Base-by-base conservation (phyloP, 2,888 invertebrate genomes). In the Andricus quercusramuli region DNA sequence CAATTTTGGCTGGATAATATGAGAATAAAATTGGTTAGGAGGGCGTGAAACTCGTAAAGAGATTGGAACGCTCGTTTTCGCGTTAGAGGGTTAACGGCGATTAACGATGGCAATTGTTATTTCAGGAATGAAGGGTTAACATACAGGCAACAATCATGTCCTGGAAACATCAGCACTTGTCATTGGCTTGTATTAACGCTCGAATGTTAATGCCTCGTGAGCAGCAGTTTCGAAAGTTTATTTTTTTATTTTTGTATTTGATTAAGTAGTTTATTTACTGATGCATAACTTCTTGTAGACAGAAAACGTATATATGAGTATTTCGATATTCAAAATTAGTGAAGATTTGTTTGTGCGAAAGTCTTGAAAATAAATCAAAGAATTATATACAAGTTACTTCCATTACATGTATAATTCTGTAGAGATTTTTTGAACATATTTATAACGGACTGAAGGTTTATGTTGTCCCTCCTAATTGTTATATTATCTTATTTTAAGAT, bases 71-170 rank as follows among this genome's bases (percentile, higher is more conserved):
- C 11, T 67, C 41, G 67, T 37, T 67, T 37, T 22, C n/a, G 5
- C 17, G 13, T 67, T 67, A 67, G 37, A 13, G 41, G 41, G n/a
- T 67, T 67, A 67, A 44, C 37, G 67, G 4, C 11, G 67, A 67
- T 67, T n/a, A 66, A 67, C 67, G 41, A 67, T 37, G n/a, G 67
- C 8, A 47, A 29, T 29, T 78, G 67, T 76, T 80, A 80, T 79
- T 79, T 77, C 80, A 76, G 79, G 76, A 82, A 85, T 79, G 83
- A 76, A 80, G 82, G 83, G 84, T 82, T 84, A 84, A 90, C 90
- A 90, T 83, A 90, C 90, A 90, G 86, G 89, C 90, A 90, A 90
- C 90, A 90, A 90, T 85, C 89, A 90, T 89, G 78, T 85, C 88
- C 86, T 86, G 85, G 83, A 87, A 79, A 88, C 88, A 90, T 84